Percentiles rank a stretch among this genome's conserved stretches.
These are phyloP conservation scores for Sesamia nonagrioides DNA, from an alignment of 1,140 invertebrate species.

Conservation along the genomic window DNA sequence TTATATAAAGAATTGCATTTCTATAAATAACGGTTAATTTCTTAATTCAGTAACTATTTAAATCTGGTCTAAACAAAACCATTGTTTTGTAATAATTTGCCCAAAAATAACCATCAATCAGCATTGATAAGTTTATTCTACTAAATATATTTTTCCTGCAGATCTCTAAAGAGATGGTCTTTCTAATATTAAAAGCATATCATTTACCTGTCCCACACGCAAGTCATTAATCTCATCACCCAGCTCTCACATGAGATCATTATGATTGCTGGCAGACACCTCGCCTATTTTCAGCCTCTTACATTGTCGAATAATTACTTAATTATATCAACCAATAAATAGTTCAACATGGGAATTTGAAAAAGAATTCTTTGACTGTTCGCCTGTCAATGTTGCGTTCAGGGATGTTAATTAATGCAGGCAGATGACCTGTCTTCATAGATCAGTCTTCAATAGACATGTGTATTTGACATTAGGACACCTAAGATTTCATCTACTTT, in stretches of 20 bases:
- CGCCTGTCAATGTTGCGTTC: constrained; percentile 23
- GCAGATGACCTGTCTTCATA: constrained; percentile 32
- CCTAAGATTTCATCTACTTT: background rate
- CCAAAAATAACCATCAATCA: too few species aligned
- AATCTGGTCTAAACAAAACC: too few species aligned
- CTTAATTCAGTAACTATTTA: too few species aligned
- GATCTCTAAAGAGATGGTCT: background rate
- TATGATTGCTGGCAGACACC: constrained; percentile 14
- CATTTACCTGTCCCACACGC: constrained; percentile 17
- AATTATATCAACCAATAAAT: constrained; percentile 36
- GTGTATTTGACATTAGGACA: background rate
- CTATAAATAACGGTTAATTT: too few species aligned
- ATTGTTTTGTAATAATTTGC: too few species aligned
- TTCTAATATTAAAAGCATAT: constrained; percentile 4
- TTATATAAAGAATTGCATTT: too few species aligned
- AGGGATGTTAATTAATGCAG: constrained; percentile 23
- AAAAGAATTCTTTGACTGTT: background rate
- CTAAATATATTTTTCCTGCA: background rate
- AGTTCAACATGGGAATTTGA: constrained; percentile 31
- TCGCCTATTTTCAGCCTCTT: constrained; percentile 1
- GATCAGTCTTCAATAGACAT: constrained; percentile 1
- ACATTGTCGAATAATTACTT: constrained; percentile 14
- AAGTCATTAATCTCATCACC: constrained; percentile 13
- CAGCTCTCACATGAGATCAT: constrained; percentile 20
- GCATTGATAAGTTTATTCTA: background rate